phyloP scores from a whole-genome alignment of 2,113 vertebrate species.

The Dromas ardeola region DNA sequence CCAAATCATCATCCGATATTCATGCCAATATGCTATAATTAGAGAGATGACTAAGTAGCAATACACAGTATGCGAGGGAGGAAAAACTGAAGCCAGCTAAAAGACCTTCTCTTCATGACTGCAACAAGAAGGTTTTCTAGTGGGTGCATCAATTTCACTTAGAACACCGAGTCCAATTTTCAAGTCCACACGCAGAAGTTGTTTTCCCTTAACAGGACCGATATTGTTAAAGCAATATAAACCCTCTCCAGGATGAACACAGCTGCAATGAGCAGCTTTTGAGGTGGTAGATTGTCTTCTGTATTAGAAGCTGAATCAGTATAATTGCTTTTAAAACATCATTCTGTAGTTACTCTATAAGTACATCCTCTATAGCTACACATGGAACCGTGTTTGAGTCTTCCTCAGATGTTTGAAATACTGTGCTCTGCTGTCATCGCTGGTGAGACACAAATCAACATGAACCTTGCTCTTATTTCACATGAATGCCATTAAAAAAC shows the following conservation, averaged over 20 bases:
- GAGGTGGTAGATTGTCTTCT: background rate
- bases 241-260: background rate
- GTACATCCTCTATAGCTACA: background rate
- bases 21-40: slow-evolving; percentile 43
- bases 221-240: background rate
- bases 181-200: background rate
- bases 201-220: background rate
- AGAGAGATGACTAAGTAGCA: background rate
- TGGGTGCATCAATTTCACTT: background rate
- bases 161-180: background rate
- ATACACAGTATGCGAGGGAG: background rate
- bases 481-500: background rate
- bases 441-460: background rate
- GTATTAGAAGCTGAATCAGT: background rate
- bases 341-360: background rate
- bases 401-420: background rate
- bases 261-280: background rate
- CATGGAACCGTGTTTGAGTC: background rate
- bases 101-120: background rate
- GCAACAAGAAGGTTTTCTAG: background rate
- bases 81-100: background rate
- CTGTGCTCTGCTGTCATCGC: background rate
- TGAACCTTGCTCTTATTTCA: background rate
- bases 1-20: slow-evolving; percentile 50
- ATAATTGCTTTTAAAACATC: background rate